Base-by-base conservation (phyloP, 1,140 invertebrate genomes). In the Drosophila chauvacae region DNA sequence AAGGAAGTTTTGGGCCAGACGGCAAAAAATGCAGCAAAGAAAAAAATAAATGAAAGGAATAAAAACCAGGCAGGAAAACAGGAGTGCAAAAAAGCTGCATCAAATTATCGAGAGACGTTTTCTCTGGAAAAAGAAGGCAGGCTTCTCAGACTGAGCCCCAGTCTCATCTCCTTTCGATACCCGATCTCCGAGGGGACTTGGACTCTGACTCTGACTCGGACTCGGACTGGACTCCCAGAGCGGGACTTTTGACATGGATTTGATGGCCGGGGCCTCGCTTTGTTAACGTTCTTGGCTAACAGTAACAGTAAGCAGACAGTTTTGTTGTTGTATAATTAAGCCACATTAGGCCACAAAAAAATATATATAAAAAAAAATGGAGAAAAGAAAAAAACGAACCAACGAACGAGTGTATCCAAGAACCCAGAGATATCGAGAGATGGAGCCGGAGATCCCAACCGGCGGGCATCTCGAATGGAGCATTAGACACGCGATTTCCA, bases 161-260 rank as follows among this genome's bases (percentile, higher is more conserved):
- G 30, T 44, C 14, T 11, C 65, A 23, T 55, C 26, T 39, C 50
- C 50, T 70, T 69, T 55, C 51, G 48, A 70, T 45, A 23, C 9
- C 28, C 60, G 9, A 42, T 30, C 63, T 53, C 61, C 61, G 20
- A 42, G 44, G 69, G 73, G 70, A 65, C 42, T 55, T 10, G 14
- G 39, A 18, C 58, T 42, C 3, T n/a, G 3, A 18, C n/a, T 41
- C 10, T 7, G 26, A 28, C 26, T 28, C 26, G 71, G 23, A 47
- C 74, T 79, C n/a, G 7, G 41, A 42, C 37, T 39, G 71, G 23
- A 48, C 75, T 82, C 70, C 81, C 75, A 68, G 62, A 68, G 80
- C 80, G 80, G 76, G 61, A 83, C 80, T 79, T 53, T 80, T 86
- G 82, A 87, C 82, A 87, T 82, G 83, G 83, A 86, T 86, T 86